Percentiles rank a stretch among this genome's conserved stretches.
Conservation (phyloP, 2,888 invertebrate genomes). For the Tuta absoluta region DNA sequence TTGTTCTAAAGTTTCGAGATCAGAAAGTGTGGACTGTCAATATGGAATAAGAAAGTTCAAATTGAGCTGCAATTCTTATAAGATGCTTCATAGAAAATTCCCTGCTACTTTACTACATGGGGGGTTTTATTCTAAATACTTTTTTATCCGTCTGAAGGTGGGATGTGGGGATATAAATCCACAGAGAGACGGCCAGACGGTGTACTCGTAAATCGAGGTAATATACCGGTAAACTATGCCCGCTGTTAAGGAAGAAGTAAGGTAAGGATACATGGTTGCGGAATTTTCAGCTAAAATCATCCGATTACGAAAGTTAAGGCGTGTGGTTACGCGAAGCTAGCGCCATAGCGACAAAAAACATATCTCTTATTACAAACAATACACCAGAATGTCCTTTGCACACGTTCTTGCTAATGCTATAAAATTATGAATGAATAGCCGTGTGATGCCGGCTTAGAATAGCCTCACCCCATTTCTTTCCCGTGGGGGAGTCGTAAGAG, state of each 20-base stretch:
- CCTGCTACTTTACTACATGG: background rate
- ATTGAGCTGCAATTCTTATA: background rate
- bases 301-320: too few relatives aligned
- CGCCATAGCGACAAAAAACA: too few relatives aligned
- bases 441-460: too few relatives aligned
- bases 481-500: too few relatives aligned
- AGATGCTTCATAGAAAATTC: background rate
- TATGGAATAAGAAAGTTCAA: background rate
- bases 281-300: background rate
- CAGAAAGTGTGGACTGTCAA: background rate
- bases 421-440: too few relatives aligned
- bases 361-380: too few relatives aligned
- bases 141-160: slow-evolving; percentile 26
- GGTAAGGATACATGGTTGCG: background rate
- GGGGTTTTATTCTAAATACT: slow-evolving; percentile 23
- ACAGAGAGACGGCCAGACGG: slow-evolving; percentile 19
- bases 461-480: too few relatives aligned
- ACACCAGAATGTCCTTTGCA: too few relatives aligned
- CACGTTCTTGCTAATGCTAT: too few relatives aligned
- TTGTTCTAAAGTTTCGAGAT: background rate
- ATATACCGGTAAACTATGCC: slow-evolving; percentile 22
- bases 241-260: slow-evolving; percentile 9
- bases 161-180: slow-evolving; percentile 23
- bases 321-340: too few relatives aligned
- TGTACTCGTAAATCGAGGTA: slow-evolving; percentile 25